A percentile compares a stretch with the other conserved stretches of the same genome.
Conservation (phyloP, 2,113 vertebrate species). For the Columba janthina region DNA sequence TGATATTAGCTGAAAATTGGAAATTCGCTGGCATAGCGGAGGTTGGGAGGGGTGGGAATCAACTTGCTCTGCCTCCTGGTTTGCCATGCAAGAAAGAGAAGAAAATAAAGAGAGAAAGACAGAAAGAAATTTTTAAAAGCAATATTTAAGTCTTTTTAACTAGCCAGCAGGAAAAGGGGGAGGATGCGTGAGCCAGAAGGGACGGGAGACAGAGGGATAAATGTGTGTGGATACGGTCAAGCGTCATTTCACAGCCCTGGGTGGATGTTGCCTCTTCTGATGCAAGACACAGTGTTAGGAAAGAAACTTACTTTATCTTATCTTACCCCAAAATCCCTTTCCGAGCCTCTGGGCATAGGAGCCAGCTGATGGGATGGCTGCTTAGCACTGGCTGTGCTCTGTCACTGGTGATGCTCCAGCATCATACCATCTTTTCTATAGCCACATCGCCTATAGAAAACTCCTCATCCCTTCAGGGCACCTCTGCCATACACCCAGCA, state of each 20-base stretch:
- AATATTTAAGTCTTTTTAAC: fast-evolving
- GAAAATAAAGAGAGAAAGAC: background rate
- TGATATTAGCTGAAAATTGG: constrained; percentile 97
- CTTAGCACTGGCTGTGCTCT: fast-evolving
- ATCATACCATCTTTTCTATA: fast-evolving
- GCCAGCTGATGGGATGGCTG: background rate
- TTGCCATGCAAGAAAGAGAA: constrained; percentile 9
- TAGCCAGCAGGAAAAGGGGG: background rate
- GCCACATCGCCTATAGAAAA: fast-evolving
- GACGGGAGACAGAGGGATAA: background rate
- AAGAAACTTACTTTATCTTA: background rate
- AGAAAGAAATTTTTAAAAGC: too few species aligned
- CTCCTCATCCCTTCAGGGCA: fast-evolving
- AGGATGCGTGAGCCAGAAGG: background rate
- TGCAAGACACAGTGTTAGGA: background rate
- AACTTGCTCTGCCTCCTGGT: background rate
- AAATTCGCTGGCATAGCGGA: constrained; percentile 86
- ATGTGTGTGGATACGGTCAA: fast-evolving
- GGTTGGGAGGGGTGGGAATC: constrained; percentile 51
- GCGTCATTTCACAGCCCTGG: fast-evolving
- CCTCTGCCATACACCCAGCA: fast-evolving
- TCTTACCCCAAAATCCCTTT: background rate
- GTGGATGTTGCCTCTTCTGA: background rate
- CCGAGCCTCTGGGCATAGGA: background rate
- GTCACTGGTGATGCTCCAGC: background rate